Conservation (phyloP, 1,140 invertebrate genomes). For the Bactericera cockerelli region DNA sequence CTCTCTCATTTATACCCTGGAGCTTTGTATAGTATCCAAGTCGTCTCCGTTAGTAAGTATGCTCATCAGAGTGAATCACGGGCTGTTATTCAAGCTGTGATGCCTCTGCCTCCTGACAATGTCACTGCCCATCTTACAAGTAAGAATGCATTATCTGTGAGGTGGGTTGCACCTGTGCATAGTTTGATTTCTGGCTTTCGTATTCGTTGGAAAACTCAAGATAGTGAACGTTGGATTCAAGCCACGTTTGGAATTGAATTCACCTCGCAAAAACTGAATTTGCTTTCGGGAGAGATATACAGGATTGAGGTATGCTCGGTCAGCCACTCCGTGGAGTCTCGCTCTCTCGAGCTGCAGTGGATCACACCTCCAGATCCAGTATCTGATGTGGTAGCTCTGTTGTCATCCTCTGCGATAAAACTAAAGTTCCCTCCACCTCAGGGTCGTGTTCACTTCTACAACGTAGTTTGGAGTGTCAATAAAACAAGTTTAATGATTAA, state of each 20-base stretch:
- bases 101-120: constrained; percentile 67
- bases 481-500: not conserved
- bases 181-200: constrained; percentile 59
- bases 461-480: constrained; percentile 42
- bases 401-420: constrained; percentile 76
- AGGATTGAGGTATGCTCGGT: constrained; percentile 71
- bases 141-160: constrained; percentile 60
- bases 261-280: constrained; percentile 59
- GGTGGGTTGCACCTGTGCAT: constrained; percentile 56
- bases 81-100: constrained; percentile 71
- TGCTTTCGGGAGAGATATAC: constrained; percentile 74
- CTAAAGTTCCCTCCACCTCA: constrained; percentile 69
- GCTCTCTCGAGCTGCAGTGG: constrained; percentile 60
- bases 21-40: constrained; percentile 74
- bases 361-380: constrained; percentile 73
- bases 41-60: constrained; percentile 66
- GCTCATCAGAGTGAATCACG: constrained; percentile 67
- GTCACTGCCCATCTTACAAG: constrained; percentile 61
- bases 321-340: constrained; percentile 63
- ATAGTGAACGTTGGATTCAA: constrained; percentile 47
- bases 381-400: constrained; percentile 51
- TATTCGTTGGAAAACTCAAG: constrained; percentile 50
- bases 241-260: constrained; percentile 40
- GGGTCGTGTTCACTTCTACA: constrained; percentile 66
- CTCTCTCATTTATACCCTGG: constrained; percentile 65